Evolutionary conservation across 64 coral and sea anemone species (phyloP), one percentile per base, ranked within the genome.

Genomic region (Dendrophyllia cribrosa): DNA sequence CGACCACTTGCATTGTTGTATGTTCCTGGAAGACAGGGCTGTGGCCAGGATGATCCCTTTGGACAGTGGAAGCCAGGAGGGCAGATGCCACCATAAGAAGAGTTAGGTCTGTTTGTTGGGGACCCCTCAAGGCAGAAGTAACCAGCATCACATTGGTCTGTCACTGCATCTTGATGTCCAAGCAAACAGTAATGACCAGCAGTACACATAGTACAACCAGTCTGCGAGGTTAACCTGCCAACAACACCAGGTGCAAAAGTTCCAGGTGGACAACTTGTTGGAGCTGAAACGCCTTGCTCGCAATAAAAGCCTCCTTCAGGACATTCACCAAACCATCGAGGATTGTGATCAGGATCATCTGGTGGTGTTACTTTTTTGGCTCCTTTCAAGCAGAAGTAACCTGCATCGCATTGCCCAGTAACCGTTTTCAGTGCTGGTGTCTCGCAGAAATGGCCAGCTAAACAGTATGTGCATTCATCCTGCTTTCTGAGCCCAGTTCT

Each of bases 61-160:
- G 97, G 94, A 64, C 97, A 99, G 22, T 85, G 90, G 43, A 91
- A 93, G 1, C 97, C 97, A 24, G 97, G 59, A 66, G 94, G 94
- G 17, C 97, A 99, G 55, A 90, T 89, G 15, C 88, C 97, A 46
- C 97, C 97, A 91, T 91, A 88, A 51, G 75, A 3, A 60, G 89
- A 80, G 23, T 79, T 96, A 12, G 97, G 97, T 67, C 75, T 72
- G 22, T 70, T 55, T 10, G 93, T 91, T 25, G 81, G 91, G 7
- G 97, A 99, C 20, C 97, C 97, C 11, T 87, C 87, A 79, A 88
- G 88, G 26, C 97, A 99, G 24, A 88, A 99, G 50, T 91, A 99
- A 0, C 97, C 97, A 22, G 87, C 43, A 72, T 89, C 92, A 80
- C 97, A 99, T 7, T 10, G 43, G 4, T 24, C 91, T 58, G 84